phyloP scores from a whole-genome alignment of 2,888 invertebrate species.

The Neoaliturus tenellus region DNA sequence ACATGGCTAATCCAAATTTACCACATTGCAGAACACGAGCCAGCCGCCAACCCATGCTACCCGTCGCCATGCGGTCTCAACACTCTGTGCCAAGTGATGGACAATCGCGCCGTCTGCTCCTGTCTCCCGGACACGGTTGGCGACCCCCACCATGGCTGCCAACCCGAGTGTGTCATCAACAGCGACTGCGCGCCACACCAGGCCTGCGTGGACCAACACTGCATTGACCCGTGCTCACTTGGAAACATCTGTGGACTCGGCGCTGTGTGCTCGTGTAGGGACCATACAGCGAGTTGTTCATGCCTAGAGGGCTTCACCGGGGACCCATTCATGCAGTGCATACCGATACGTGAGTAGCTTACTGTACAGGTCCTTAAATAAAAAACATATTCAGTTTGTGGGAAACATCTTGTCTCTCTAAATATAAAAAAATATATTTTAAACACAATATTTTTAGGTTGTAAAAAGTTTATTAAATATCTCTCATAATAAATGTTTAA shows the following conservation, averaged over 20 bases:
- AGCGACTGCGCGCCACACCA: conserved; percentile 86
- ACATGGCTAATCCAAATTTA: too few species aligned
- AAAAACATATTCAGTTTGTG: too few species aligned
- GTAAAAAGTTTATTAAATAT: too few species aligned
- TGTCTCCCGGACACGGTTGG: conserved; percentile 86
- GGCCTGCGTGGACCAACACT: conserved; percentile 85
- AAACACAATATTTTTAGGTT: too few species aligned
- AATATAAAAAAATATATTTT: too few species aligned
- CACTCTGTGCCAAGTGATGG: conserved; percentile 84
- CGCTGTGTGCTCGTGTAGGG: conserved; percentile 86
- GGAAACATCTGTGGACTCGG: conserved; percentile 86
- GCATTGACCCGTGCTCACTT: conserved; percentile 82
- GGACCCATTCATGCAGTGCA: conserved; percentile 87
- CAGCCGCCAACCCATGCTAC: conserved; percentile 78
- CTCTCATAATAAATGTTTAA: too few species aligned
- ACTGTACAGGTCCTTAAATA: too few species aligned
- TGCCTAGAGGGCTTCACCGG: conserved; percentile 88
- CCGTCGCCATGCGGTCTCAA: conserved; percentile 88
- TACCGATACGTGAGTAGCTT: conserved; percentile 74
- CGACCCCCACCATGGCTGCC: conserved; percentile 85
- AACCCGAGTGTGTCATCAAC: conserved; percentile 88
- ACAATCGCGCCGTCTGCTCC: conserved; percentile 84
- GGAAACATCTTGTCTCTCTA: too few species aligned
- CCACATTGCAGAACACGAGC: conserved; percentile 44
- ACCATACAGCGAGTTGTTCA: conserved; percentile 89